Percentiles rank a stretch among this genome's conserved stretches.
phyloP scores from a whole-genome alignment of 2,113 vertebrate genomes.

The Pseudorasbora parva region DNA sequence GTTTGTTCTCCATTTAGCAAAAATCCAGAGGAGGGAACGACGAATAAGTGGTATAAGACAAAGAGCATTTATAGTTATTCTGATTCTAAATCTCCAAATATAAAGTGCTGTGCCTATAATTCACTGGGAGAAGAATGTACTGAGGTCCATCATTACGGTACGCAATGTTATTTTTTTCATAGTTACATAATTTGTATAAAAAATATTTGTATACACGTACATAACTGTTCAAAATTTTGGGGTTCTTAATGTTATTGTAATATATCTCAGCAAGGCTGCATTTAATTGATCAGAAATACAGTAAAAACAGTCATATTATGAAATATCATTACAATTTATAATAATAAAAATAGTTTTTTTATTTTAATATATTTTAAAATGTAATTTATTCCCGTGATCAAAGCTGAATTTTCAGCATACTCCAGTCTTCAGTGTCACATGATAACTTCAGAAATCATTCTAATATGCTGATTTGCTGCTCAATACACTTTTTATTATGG shows the following conservation, averaged over 20 bases:
- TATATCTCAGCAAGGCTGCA: neutral
- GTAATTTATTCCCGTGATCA: too few species aligned
- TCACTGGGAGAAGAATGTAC: slow-evolving; percentile 66
- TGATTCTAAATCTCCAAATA: rapidly evolving
- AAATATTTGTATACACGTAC: neutral
- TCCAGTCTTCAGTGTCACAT: neutral
- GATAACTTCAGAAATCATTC: neutral
- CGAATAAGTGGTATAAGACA: rapidly evolving
- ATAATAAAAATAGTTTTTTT: too few species aligned
- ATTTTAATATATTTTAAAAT: too few species aligned
- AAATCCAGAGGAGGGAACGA: rapidly evolving
- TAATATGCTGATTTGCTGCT: neutral
- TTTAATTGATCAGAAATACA: neutral
- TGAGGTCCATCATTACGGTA: slow-evolving; percentile 73
- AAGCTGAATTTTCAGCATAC: neutral
- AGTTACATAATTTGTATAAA: neutral
- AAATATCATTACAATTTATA: too few species aligned
- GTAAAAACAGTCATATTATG: neutral
- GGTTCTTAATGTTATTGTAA: neutral
- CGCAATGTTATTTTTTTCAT: neutral
- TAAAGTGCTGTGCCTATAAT: slow-evolving; percentile 74
- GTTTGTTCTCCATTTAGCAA: neutral
- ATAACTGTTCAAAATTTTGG: neutral
- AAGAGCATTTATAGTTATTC: rapidly evolving
- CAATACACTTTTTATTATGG: neutral